These are phyloP conservation scores for Oppia nitens DNA, from an alignment of 1,140 invertebrate genomes.

Conservation along the genomic window DNA sequence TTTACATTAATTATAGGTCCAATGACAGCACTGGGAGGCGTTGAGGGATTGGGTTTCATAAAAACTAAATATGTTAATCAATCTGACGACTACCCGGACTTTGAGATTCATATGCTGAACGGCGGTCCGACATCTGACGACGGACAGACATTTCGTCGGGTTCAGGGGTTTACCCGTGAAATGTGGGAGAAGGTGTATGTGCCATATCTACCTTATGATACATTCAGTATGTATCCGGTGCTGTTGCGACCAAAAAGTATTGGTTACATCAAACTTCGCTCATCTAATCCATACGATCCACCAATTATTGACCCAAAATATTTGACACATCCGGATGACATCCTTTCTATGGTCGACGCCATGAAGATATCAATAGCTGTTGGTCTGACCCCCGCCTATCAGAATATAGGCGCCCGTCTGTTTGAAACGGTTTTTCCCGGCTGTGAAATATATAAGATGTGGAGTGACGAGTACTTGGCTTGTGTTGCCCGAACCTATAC, in stretches of 20 bases:
- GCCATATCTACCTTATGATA: slow-evolving; percentile 36
- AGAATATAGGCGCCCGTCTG: slow-evolving; percentile 24
- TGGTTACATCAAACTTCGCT: slow-evolving; percentile 58
- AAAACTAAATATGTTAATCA: slow-evolving; percentile 61
- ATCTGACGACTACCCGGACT: slow-evolving; percentile 49
- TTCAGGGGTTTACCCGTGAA: slow-evolving; percentile 21
- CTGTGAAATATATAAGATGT: slow-evolving; percentile 50
- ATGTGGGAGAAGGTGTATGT: slow-evolving; percentile 22
- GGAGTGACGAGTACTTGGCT: slow-evolving; percentile 60
- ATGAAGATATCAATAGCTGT: slow-evolving; percentile 16
- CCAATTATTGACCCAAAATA: slow-evolving; percentile 87
- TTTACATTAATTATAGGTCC: slow-evolving; percentile 19
- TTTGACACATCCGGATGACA: slow-evolving; percentile 57
- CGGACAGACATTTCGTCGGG: slow-evolving; percentile 22
- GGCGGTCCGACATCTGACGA: slow-evolving; percentile 18
- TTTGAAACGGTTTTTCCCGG: slow-evolving; percentile 39
- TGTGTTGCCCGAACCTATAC: slow-evolving; percentile 63
- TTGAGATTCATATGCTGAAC: slow-evolving; percentile 50
- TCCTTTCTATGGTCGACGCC: slow-evolving; percentile 59
- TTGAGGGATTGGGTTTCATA: slow-evolving; percentile 59
- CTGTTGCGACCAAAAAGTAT: slow-evolving; percentile 49
- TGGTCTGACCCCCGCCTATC: slow-evolving; percentile 39
- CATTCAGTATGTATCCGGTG: slow-evolving; percentile 70
- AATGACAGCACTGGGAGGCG: slow-evolving; percentile 29
- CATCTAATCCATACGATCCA: slow-evolving; percentile 67